phyloP scores from a whole-genome alignment of 92 coral and sea anemone species.

The Porites rus region DNA sequence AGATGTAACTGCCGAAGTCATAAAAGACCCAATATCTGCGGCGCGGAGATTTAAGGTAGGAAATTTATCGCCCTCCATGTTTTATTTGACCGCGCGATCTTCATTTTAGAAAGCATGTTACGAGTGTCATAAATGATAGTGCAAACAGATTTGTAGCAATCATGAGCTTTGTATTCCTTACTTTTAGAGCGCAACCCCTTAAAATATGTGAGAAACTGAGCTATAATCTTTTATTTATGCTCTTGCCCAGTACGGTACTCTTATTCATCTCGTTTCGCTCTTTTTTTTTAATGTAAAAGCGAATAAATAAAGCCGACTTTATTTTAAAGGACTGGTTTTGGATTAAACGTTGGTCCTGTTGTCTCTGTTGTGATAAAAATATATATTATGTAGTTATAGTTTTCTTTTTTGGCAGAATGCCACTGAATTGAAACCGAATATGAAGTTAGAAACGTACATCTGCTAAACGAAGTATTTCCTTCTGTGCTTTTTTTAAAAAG shows the following conservation, averaged over 20 bases:
- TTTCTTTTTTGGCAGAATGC: background rate
- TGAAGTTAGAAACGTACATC: background rate
- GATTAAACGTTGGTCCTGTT: background rate
- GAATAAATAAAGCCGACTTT: no score
- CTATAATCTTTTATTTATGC: no score
- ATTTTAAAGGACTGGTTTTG: no score
- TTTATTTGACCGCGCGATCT: background rate
- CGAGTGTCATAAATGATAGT: background rate
- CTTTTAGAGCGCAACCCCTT: no score
- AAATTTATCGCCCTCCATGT: slow-evolving; percentile 1
- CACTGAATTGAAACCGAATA: background rate
- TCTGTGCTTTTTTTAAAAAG: background rate
- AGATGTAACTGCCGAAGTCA: slow-evolving; percentile 1
- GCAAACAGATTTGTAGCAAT: background rate
- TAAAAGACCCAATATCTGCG: background rate
- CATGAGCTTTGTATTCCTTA: background rate
- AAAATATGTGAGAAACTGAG: no score
- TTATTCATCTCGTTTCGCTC: no score
- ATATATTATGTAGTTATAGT: background rate
- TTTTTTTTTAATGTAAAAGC: no score
- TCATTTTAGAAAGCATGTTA: background rate
- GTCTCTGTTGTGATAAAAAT: background rate
- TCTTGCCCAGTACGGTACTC: no score
- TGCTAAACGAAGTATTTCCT: background rate
- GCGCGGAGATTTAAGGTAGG: slow-evolving; percentile 11